Percentiles rank a stretch among this genome's conserved stretches.
These are phyloP conservation scores for Rhagophthalmus giganteus DNA, from an alignment of 2,888 invertebrate genomes.

Conservation along the genomic window DNA sequence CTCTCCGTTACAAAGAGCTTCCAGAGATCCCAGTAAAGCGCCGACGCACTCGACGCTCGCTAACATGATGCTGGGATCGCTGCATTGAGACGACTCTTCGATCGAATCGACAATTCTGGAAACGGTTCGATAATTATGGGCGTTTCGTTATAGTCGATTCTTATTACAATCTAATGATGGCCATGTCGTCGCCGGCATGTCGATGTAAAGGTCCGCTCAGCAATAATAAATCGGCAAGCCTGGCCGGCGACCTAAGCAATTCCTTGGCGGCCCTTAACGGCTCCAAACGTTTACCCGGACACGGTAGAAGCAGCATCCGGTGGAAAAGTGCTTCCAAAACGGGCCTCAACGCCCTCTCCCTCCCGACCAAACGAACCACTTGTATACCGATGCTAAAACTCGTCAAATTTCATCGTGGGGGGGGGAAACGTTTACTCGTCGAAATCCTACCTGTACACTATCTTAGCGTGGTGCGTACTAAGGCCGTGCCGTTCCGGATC, in stretches of 20 bases:
- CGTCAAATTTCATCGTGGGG: neutral
- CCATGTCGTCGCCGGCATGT: constrained; percentile 78
- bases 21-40: constrained; percentile 79
- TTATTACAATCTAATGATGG: constrained; percentile 78
- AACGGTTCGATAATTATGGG: no score
- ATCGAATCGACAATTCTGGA: constrained; percentile 87
- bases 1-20: constrained; percentile 76
- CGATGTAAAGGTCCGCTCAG: constrained; percentile 63
- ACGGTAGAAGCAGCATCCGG: constrained; percentile 86
- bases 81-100: constrained; percentile 87
- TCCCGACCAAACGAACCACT: constrained; percentile 84
- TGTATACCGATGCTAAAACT: constrained; percentile 80
- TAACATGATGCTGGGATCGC: constrained; percentile 73
- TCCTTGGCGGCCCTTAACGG: constrained; percentile 83
- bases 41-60: constrained; percentile 84
- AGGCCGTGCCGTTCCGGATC: constrained; percentile 77
- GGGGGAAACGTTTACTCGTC: neutral
- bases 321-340: constrained; percentile 93
- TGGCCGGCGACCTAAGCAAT: constrained; percentile 75
- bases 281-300: constrained; percentile 81
- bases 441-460: constrained; percentile 74
- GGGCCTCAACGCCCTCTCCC: constrained; percentile 82
- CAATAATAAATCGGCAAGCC: constrained; percentile 72
- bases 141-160: no score
- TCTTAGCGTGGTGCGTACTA: constrained; percentile 83